Base-by-base conservation (phyloP, 2,113 vertebrate genomes). In the Oreocharis arfaki region DNA sequence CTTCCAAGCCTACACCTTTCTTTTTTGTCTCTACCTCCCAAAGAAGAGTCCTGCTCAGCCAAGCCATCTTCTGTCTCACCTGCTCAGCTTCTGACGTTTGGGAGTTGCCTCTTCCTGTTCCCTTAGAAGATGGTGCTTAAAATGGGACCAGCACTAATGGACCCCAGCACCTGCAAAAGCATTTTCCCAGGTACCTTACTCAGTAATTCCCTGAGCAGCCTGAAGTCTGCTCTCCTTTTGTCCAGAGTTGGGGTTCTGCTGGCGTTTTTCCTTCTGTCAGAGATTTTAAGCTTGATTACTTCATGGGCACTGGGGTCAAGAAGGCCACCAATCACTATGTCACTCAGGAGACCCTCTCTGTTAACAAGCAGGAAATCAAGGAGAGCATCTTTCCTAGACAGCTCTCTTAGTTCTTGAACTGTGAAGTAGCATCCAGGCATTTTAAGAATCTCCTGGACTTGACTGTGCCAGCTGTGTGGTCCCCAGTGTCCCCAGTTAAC, bases 231-330 rank as follows among this genome's bases (percentile, higher is more conserved):
- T 65, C 50, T 56, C 13, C 30, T 50, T 26, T 17, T 6, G 3
- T 42, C 20, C 20, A 76, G 61, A 59, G 17, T 4, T 59, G 37
- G 21, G 3, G 17, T 68, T 86, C 52, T 60, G 32, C 22, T 68
- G 14, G 4, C 1, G 0, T 15, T 61, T 52, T 69, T 53, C 27
- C 15, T 61, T 8, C 46, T 52, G 5, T 33, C 46, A 68, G 1
- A 60, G 63, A 53, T 69, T 68, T 69, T 61, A 33, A n/a, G 19
- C 23, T 44, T 52, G n/a, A 9, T 53, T 28, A 6, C 10, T 39
- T 28, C 16, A 8, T 69, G 28, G 24, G 4, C 16, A 21, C 19
- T 70, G 24, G 21, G 41, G 7, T 13, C 8, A 47, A 16, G 41
- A 63, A 9, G 1, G 5, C 20, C 16, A 14, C 20, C 24, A n/a